Evolutionary conservation across 2,888 invertebrate species (phyloP).

Genomic region (Melipona bicolor): DNA sequence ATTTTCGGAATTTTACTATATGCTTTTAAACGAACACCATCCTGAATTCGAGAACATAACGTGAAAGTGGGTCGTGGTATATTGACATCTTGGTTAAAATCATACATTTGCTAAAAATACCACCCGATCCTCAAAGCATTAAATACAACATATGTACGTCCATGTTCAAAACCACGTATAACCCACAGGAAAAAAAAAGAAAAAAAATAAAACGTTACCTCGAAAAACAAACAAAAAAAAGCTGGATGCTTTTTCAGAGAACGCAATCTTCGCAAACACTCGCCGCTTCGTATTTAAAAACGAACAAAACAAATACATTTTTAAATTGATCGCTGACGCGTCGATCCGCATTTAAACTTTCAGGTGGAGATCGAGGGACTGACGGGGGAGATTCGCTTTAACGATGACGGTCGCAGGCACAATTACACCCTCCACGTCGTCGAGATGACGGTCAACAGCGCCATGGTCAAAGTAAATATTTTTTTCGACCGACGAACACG

Average conservation of each 20-base stretch:
- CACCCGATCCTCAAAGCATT: not conserved
- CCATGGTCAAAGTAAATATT: slow-evolving; percentile 91
- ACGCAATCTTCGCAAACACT: not conserved
- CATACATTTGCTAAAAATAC: not conserved
- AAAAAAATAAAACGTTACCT: not conserved
- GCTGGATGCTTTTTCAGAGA: not conserved
- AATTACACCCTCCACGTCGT: slow-evolving; percentile 96
- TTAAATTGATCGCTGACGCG: not conserved
- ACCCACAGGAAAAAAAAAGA: too few relatives aligned
- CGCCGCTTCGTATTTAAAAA: not conserved
- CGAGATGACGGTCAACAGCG: slow-evolving; percentile 97
- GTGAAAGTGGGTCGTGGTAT: not conserved
- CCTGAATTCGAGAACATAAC: not conserved
- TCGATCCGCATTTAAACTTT: slow-evolving; percentile 35
- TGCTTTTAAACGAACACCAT: not conserved
- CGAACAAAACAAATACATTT: not conserved
- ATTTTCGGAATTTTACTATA: not conserved
- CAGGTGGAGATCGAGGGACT: slow-evolving; percentile 96
- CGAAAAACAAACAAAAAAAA: not conserved
- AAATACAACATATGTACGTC: not conserved
- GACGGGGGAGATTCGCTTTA: slow-evolving; percentile 96
- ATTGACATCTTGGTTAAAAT: not conserved
- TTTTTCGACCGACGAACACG: slow-evolving; percentile 9
- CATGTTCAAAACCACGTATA: not conserved
- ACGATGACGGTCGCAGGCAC: slow-evolving; percentile 94